Base-by-base conservation (phyloP, 1,140 invertebrate genomes). In the Pinna nobilis region DNA sequence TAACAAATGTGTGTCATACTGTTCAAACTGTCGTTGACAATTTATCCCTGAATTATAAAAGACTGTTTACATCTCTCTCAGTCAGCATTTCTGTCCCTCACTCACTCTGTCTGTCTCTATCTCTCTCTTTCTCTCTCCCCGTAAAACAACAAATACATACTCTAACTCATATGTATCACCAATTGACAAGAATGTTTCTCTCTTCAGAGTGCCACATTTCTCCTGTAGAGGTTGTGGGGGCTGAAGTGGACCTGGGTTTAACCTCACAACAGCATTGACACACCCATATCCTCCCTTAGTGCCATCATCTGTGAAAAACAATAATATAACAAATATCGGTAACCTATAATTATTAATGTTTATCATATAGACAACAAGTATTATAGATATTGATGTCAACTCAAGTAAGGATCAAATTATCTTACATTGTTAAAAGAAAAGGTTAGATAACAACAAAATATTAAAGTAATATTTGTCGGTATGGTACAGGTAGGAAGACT, bases 131-230 rank as follows among this genome's bases (percentile, higher is more conserved):
- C 49, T 51, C n/a, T 51, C 49, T n/a, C n/a, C n/a, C n/a, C n/a
- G n/a, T n/a, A n/a, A n/a, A n/a, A n/a, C n/a, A n/a, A n/a, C n/a
- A n/a, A n/a, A 6, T 33, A 59, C 72, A 75, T 55, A 83, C 81
- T 69, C 73, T 50, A 83, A 67, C 60, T 72, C 74, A 28, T 81
- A 74, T 23, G 79, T 76, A 44, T 76, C 74, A 32, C 41, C 70
- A 6, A 49, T 23, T 25, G 81, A 83, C 23, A 79, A 41, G 61
- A 61, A 81, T 20, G 77, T 44, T 39, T 74, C 61, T 0, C 50
- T 53, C 1, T 67, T 50, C 11, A 70, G 50, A 25, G 70, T 60
- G 0, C 79, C 81, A 72, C 81, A 83, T 11, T 78, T 35, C n/a
- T 73, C 63, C 11, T 70, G 44, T 18, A 64, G 49, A 37, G 79